A percentile compares a stretch with the other conserved stretches of the same genome.
phyloP scores from a whole-genome alignment of 2,888 invertebrate genomes.

The Epirrhoe tristata region DNA sequence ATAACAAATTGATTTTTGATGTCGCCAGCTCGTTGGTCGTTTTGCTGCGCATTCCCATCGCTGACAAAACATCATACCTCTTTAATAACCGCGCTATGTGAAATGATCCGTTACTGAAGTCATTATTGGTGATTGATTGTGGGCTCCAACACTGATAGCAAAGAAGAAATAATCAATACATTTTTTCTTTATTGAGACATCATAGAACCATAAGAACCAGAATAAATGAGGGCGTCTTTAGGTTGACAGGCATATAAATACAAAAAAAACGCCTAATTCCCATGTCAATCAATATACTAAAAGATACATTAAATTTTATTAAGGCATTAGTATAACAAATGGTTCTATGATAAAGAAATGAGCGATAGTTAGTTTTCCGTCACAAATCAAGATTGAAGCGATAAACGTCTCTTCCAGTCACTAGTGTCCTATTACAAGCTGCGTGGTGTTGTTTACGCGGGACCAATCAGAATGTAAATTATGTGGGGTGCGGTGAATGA shows the following conservation, averaged over 20 bases:
- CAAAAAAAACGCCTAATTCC: slow-evolving; percentile 2
- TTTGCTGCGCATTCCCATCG: slow-evolving; percentile 50
- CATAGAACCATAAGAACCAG: background rate
- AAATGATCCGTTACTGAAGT: slow-evolving; percentile 55
- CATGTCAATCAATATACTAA: slow-evolving; percentile 33
- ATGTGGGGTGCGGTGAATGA: slow-evolving; percentile 82
- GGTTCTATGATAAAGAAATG: slow-evolving; percentile 60
- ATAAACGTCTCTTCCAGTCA: slow-evolving; percentile 72
- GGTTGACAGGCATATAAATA: background rate
- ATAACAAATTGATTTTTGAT: slow-evolving; percentile 78
- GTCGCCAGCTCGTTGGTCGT: slow-evolving; percentile 65
- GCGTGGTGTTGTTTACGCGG: slow-evolving; percentile 72
- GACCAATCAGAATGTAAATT: slow-evolving; percentile 80
- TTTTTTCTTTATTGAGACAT: background rate
- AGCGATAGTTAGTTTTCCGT: slow-evolving; percentile 60
- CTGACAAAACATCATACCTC: slow-evolving; percentile 51
- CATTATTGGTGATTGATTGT: slow-evolving; percentile 56
- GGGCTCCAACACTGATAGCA: slow-evolving; percentile 51
- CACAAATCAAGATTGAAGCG: slow-evolving; percentile 76
- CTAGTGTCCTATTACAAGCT: slow-evolving; percentile 71
- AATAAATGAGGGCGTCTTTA: background rate
- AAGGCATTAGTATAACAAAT: slow-evolving; percentile 67
- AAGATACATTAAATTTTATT: slow-evolving; percentile 51
- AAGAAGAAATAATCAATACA: background rate
- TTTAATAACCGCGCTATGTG: slow-evolving; percentile 47